phyloP scores from a whole-genome alignment of 2,113 vertebrate species.

The Micronycteris hirsuta region DNA sequence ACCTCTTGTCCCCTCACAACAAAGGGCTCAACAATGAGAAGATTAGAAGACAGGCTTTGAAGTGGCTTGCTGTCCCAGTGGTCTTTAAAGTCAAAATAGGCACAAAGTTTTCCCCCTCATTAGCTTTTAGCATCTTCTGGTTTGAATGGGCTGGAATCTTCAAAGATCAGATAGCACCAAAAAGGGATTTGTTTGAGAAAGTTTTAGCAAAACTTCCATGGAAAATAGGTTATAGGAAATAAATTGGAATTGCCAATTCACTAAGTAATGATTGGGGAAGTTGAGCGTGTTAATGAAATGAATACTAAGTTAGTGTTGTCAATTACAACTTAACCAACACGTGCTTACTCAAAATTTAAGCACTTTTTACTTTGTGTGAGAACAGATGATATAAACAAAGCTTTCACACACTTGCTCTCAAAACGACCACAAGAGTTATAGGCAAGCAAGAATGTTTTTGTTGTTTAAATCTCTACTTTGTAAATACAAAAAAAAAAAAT shows the following conservation, averaged over 20 bases:
- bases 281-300: not conserved
- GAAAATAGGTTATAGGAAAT: not conserved
- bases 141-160: conserved; percentile 23
- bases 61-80: conserved; percentile 49
- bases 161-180: conserved; percentile 13
- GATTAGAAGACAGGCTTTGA: conserved; percentile 78
- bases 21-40: conserved; percentile 81
- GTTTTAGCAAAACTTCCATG: not conserved
- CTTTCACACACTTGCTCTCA: not conserved
- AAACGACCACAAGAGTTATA: not conserved
- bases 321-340: not conserved
- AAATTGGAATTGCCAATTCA: not conserved
- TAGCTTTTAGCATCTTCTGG: conserved; percentile 52
- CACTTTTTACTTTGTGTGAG: not conserved
- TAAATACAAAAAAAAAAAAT: not conserved
- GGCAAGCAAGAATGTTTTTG: not conserved
- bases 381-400: not conserved
- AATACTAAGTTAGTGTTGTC: not conserved
- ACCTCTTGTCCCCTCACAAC: conserved; percentile 62
- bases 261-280: not conserved
- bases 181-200: conserved; percentile 28
- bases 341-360: not conserved
- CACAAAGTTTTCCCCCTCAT: conserved; percentile 29
- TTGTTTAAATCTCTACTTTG: not conserved
- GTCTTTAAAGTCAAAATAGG: conserved; percentile 56